phyloP scores from a whole-genome alignment of 2,888 invertebrate genomes.

The Danaus chrysippus region DNA sequence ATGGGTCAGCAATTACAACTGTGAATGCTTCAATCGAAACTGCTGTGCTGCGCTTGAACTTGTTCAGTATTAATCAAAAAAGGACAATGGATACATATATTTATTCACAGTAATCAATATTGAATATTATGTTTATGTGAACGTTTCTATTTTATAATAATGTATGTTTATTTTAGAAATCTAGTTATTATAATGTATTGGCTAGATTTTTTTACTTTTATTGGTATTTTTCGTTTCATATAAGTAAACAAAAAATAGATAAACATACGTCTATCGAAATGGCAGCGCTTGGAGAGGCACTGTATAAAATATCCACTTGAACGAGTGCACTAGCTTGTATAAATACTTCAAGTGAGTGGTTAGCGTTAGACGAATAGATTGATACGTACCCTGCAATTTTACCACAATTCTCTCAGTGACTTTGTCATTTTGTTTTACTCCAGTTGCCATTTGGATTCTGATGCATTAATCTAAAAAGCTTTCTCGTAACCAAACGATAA shows the following conservation, averaged over 20 bases:
- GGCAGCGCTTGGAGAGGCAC: neutral
- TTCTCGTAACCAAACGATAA: neutral
- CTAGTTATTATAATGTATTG: no score
- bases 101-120: neutral
- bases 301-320: conserved; percentile 9
- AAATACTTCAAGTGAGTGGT: conserved; percentile 35
- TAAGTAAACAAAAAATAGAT: neutral
- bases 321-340: conserved; percentile 6
- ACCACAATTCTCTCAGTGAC: conserved; percentile 47
- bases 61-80: conserved; percentile 6
- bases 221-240: no score
- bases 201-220: no score
- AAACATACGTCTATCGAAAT: neutral
- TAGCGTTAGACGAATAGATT: conserved; percentile 51
- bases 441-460: conserved; percentile 13
- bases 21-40: conserved; percentile 42
- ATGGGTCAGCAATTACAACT: conserved; percentile 57
- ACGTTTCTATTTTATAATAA: no score
- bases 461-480: neutral
- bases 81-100: neutral
- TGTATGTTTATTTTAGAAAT: no score
- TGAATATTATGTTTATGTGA: no score
- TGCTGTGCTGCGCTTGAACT: conserved; percentile 38
- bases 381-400: conserved; percentile 59
- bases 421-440: conserved; percentile 40